phyloP scores from a whole-genome alignment of 2,113 vertebrate species.

The Toxostoma redivivum region DNA sequence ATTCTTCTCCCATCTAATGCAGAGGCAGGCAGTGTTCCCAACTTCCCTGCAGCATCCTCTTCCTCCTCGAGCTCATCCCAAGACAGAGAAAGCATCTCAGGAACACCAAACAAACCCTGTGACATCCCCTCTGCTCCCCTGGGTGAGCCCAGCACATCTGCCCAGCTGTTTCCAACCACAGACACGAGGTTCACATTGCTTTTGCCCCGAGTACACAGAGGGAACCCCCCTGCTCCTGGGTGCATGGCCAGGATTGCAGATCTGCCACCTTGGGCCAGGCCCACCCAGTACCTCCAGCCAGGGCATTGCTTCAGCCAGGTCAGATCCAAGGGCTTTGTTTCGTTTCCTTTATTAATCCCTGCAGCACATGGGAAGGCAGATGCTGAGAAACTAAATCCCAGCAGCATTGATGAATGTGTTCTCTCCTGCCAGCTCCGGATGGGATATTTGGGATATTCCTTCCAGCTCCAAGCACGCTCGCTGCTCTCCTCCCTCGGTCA shows the following conservation, averaged over 20 bases:
- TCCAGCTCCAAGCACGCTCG: conserved; percentile 7
- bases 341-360: not conserved
- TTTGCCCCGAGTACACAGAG: fast-evolving
- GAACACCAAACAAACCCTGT: not conserved
- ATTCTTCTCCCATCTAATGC: not conserved
- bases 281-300: fast-evolving
- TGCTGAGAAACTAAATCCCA: conserved; percentile 33
- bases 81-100: fast-evolving
- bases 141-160: not conserved
- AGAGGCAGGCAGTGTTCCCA: not conserved
- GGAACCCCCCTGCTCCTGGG: not conserved
- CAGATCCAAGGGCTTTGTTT: not conserved
- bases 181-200: fast-evolving
- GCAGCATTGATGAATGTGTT: conserved; percentile 32
- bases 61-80: fast-evolving
- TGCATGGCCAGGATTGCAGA: not conserved
- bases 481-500: fast-evolving
- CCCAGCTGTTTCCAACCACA: not conserved
- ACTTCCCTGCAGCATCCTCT: not conserved
- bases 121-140: no score
- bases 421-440: conserved; percentile 44
- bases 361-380: not conserved
- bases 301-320: not conserved
- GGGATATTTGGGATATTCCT: conserved; percentile 36
- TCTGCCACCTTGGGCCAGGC: fast-evolving